Percentiles rank a stretch among this genome's conserved stretches.
Evolutionary conservation across 2,888 invertebrate genomes (phyloP).

Genomic region (Pegoplata infirma): DNA sequence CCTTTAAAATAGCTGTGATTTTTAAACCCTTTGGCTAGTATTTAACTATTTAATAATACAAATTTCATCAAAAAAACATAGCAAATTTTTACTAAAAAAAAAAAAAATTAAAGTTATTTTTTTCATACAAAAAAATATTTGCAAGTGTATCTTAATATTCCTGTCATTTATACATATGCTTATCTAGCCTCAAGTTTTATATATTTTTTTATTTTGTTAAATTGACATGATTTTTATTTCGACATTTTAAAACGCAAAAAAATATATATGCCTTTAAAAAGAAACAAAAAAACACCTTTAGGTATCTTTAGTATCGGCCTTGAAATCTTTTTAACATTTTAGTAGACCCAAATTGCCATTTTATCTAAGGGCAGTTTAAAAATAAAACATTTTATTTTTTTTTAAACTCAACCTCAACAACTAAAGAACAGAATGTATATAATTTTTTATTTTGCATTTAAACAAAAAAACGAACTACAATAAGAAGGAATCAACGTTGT

Average conservation of each 20-base stretch:
- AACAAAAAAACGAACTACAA: background rate
- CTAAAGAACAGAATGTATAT: too few relatives aligned
- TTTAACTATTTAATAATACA: too few relatives aligned
- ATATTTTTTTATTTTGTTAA: background rate
- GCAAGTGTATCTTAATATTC: background rate
- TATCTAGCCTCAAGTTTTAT: background rate
- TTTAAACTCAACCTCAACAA: conserved; percentile 3
- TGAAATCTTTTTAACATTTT: conserved; percentile 3
- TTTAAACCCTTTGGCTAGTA: too few relatives aligned
- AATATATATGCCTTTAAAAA: background rate
- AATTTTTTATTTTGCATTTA: background rate
- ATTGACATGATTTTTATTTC: conserved; percentile 11
- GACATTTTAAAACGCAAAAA: background rate
- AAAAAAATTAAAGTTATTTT: too few relatives aligned
- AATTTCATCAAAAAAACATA: too few relatives aligned
- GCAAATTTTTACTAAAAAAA: too few relatives aligned
- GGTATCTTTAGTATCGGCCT: background rate
- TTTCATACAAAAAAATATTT: background rate
- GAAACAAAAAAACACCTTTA: conserved; percentile 6
- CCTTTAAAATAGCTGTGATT: too few relatives aligned
- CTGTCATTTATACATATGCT: background rate
- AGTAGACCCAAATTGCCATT: conserved; percentile 23
- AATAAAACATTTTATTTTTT: background rate
- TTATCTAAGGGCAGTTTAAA: conserved; percentile 14
- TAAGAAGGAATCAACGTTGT: background rate